Evolutionary conservation across 1,140 invertebrate species (phyloP).

Genomic region (Drosophila lacertosa): DNA sequence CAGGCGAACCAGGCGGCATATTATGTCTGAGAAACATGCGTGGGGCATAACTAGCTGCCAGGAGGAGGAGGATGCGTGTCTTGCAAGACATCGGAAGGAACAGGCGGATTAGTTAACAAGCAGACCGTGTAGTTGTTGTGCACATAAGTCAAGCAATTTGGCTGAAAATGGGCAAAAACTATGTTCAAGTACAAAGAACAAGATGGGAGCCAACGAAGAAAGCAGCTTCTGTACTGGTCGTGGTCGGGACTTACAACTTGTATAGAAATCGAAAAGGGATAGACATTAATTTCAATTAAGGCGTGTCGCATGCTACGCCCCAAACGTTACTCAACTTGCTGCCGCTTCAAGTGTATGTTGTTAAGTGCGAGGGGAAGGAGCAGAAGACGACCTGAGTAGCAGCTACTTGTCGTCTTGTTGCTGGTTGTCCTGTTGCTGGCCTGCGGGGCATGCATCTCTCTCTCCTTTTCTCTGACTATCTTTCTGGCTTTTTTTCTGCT

Average conservation of each 20-base stretch:
- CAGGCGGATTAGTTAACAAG: constrained; percentile 58
- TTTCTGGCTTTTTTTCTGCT: no score
- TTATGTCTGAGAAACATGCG: constrained; percentile 5
- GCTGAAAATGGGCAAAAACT: constrained; percentile 39
- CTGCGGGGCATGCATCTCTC: constrained; percentile 14
- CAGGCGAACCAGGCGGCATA: constrained; percentile 29
- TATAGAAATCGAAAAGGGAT: constrained; percentile 72
- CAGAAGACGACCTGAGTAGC: not conserved
- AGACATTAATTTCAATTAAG: constrained; percentile 80
- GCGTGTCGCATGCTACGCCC: constrained; percentile 52
- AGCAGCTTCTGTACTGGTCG: not conserved
- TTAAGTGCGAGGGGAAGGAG: not conserved
- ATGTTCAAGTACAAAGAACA: constrained; percentile 32
- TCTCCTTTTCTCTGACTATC: constrained; percentile 14
- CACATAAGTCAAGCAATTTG: constrained; percentile 47
- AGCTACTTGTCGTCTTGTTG: constrained; percentile 27
- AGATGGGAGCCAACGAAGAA: constrained; percentile 6
- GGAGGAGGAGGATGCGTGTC: constrained; percentile 31
- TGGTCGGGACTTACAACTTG: constrained; percentile 2
- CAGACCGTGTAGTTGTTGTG: constrained; percentile 17
- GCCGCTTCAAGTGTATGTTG: not conserved
- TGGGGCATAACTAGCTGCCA: constrained; percentile 11
- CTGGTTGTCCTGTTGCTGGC: constrained; percentile 27
- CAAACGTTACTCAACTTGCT: constrained; percentile 42
- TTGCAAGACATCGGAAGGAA: constrained; percentile 21